Conservation (phyloP, 2,888 invertebrate species). For the Perithous albicinctus region DNA sequence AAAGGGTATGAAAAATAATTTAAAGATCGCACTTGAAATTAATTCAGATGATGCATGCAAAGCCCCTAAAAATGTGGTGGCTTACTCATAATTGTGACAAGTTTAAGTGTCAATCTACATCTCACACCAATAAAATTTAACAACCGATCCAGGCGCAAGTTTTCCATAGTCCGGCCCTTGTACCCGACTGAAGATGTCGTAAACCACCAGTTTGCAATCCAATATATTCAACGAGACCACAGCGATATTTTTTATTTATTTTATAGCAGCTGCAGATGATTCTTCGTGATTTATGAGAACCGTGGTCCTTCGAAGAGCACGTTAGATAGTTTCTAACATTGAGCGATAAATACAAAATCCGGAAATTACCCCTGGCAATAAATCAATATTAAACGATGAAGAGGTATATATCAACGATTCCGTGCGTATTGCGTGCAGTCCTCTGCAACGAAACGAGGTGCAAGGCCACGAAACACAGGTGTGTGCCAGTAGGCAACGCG, state of each 20-base stretch:
- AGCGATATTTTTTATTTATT: constrained; percentile 14
- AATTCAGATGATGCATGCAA: too few relatives aligned
- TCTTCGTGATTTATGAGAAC: constrained; percentile 41
- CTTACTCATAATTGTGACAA: too few relatives aligned
- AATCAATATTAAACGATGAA: constrained; percentile 19
- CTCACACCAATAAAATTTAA: too few relatives aligned
- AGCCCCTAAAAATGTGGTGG: too few relatives aligned
- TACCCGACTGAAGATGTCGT: constrained; percentile 24
- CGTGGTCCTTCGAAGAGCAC: constrained; percentile 12
- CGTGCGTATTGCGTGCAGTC: neutral
- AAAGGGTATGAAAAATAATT: too few relatives aligned
- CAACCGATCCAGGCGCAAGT: constrained; percentile 18
- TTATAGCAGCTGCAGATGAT: constrained; percentile 28
- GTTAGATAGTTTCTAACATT: neutral
- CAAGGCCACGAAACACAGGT: constrained; percentile 27
- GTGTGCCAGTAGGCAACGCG: neutral
- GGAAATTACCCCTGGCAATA: constrained; percentile 18
- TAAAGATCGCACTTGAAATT: too few relatives aligned
- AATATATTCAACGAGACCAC: constrained; percentile 33
- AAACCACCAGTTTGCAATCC: constrained; percentile 36
- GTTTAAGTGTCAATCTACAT: too few relatives aligned
- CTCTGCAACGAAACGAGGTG: constrained; percentile 17
- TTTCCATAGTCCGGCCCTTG: constrained; percentile 5
- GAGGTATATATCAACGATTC: neutral
- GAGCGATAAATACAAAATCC: neutral